Evolutionary conservation across 2,113 vertebrate genomes (phyloP), one percentile per base, ranked within the genome.

Genomic region (Gorsachius goisagi): DNA sequence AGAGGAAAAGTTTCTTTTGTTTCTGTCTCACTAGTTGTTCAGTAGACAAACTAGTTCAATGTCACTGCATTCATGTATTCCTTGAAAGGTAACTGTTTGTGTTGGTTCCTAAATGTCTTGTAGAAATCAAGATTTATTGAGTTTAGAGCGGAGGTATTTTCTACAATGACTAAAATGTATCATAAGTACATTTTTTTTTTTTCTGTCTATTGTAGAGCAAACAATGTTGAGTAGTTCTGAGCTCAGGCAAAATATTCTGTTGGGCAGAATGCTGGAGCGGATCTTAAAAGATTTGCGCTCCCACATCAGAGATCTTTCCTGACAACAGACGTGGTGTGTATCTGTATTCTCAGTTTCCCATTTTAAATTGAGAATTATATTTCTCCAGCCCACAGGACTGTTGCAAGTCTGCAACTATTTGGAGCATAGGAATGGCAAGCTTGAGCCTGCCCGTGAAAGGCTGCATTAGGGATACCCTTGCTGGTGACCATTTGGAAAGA

Each of bases 111-210:
- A 56, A 89, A 49, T 50, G 39, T 71, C 5, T 23, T 60, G 47
- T 45, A 72, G 27, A 87, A 71, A 59, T 49, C 33, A 47, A 89
- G 15, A 84, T 60, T 52, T 45, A 44, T 17, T 41, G 23, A 62
- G 11, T 93, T 88, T 76, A 79, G 74, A 79, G 45, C 16, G 72
- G 58, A 64, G 30, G 12, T 64, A 47, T 83, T 90, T 94, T 90
- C 45, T 79, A 20, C 1, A 6, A 37, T 75, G 30, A 56, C 24
- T 87, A 53, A 81, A 92, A 62, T 45, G 30, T 58, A 41, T 45
- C 7, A 0, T 73, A 69, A 73, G 12, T 82, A 41, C 35, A 39
- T 14, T 35, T 75, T 59, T 56, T 82, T 82, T 63, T 81, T 76
- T 56, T 39, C 35, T 44, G 21, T 81, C n/a, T 74, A 11, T 15